Base-by-base conservation (phyloP, 2,888 invertebrate genomes). In the Miltochrista miniata region DNA sequence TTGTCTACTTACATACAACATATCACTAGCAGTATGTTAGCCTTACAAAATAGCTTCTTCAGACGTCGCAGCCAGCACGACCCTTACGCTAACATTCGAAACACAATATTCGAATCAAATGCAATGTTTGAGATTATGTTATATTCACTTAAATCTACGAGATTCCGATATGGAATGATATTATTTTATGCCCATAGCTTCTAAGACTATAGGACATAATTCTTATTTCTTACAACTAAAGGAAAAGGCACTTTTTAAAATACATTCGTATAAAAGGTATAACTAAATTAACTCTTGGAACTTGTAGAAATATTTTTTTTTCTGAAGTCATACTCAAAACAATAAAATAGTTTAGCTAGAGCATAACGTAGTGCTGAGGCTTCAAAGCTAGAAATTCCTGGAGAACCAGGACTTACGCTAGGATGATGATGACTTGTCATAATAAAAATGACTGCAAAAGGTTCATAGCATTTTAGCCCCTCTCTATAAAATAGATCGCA, bases 11-110 rank as follows among this genome's bases (percentile, higher is more conserved):
- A 52, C 36, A 35, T 30, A 36, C 30, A 45, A 54, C 42, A 48
- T 61, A 54, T 48, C 42, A 56, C 54, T 59, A 67, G 34, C 40
- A 44, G 41, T 47, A 59, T 24, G 18, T 24, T n/a, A 24, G 18
- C 18, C 18, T 24, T 24, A 24, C 18, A 24, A 12, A 50, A 36
- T 55, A 51, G 11, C 31, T 40, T 47, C 30, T 7, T 54, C 42
- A 15, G 51, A 30, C 51, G 75, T 74, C 78, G 78, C 68, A 69
- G 45, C 79, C 79, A 79, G 79, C 79, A 78, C 79, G 72, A 79
- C 74, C 30, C 45, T 48, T 34, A 45, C 35, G 3, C 24, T 43
- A 56, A 45, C 39, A 59, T 66, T 67, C 58, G 67, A 69, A 60
- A 38, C 51, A 59, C 13, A 18, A 56, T 36, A 44, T 59, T 59